phyloP scores from a whole-genome alignment of 2,797 vertebrate genomes.

The Peromyscus eremicus region DNA sequence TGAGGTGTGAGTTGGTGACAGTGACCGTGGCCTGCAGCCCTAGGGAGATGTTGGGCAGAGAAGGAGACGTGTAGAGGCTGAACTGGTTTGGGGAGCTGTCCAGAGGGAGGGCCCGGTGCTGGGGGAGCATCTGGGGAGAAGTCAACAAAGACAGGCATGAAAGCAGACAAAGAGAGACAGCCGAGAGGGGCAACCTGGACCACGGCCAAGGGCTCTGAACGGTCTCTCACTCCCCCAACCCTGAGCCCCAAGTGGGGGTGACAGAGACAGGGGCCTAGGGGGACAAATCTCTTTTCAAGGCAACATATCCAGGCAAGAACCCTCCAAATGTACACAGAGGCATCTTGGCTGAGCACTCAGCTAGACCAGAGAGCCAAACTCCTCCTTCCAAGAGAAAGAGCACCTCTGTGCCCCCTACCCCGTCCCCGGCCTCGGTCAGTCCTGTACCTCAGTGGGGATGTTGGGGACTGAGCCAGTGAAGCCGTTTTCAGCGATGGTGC shows the following conservation, averaged over 20 bases:
- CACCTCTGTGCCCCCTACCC: not conserved
- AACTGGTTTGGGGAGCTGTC: conserved; percentile 94
- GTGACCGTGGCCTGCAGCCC: conserved; percentile 94
- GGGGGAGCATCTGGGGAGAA: conserved; percentile 92
- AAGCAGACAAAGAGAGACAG: conserved; percentile 35
- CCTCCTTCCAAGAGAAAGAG: not conserved
- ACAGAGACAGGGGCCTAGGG: not conserved
- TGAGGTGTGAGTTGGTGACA: conserved; percentile 93
- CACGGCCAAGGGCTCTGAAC: not conserved
- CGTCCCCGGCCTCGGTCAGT: not conserved
- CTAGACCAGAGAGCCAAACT: not conserved
- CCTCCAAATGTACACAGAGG: not conserved
- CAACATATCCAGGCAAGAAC: not conserved
- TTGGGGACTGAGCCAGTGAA: conserved; percentile 95
- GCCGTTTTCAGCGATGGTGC: conserved; percentile 93
- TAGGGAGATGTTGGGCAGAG: conserved; percentile 97
- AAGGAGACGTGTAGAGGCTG: conserved; percentile 97
- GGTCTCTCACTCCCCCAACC: not conserved
- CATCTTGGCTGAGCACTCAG: not conserved
- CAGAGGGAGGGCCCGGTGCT: conserved; percentile 93
- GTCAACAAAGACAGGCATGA: conserved; percentile 63
- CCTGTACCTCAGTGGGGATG: conserved; percentile 93
- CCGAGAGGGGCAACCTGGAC: not conserved
- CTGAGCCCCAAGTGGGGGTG: not conserved
- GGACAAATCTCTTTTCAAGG: not conserved